Base-by-base conservation (phyloP, 2,797 vertebrate genomes). In the Menidia menidia region DNA sequence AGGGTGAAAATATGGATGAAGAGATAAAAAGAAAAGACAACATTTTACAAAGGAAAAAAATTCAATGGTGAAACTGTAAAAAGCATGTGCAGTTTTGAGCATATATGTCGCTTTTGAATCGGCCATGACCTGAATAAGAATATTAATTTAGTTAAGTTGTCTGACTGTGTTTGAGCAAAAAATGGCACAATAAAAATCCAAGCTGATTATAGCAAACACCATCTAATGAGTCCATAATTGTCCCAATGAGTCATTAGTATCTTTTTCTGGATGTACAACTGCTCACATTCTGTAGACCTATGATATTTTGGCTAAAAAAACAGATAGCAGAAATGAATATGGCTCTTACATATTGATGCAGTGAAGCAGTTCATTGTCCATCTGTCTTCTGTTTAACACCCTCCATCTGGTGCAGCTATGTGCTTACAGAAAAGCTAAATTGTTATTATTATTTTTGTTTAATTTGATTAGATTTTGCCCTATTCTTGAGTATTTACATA, bases 311-410 rank as follows among this genome's bases (percentile, higher is more conserved):
- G 47, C 71, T 62, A 60, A 55, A 73, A 69, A 60, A 83, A 77
- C 76, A 79, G 65, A 55, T 39, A 54, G 60, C 59, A 67, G 60
- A 45, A 63, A 67, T 81, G 62, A 87, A 82, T 83, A 84, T 78
- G 80, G 43, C 82, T 82, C 55, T 57, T 85, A 68, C 73, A 82
- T 78, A 82, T 75, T 82, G 75, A 72, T 76, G 80, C 52, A 69
- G 74, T 77, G 85, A 75, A 82, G 85, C 81, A 78, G 78, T 85
- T 89, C 80, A 88, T 86, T 74, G 83, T 79, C 78, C 85, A 87
- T 87, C 84, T 87, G 87, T 68, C 78, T 83, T 77, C 61, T 66
- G 47, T 75, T 85, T 81, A 84, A 84, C 75, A 79, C 45, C 50
- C 77, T 79, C 85, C 88, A 84, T 89, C 84, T 89, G 86, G 39